Base-by-base conservation (phyloP, 1,140 invertebrate species). In the Belonocnema kinseyi region DNA sequence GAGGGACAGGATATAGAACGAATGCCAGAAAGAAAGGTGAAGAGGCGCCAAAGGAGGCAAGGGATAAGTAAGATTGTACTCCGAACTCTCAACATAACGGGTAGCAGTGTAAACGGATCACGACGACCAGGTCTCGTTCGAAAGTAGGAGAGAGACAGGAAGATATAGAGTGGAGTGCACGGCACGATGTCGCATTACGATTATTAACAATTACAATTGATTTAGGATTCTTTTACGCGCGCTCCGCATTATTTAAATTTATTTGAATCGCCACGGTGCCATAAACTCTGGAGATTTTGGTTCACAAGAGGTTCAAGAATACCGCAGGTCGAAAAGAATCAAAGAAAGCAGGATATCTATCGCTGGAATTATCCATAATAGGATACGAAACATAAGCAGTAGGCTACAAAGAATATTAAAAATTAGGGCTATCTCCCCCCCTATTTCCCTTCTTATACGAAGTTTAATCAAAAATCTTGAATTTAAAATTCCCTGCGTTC, bases 201-300 rank as follows among this genome's bases (percentile, higher is more conserved):
- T 89, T 89, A 88, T 89, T 88, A 88, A 88, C 85, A 88, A 87
- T 88, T 86, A 85, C 85, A 86, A 88, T 86, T 85, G 84, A 87
- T 88, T 88, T 86, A 84, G 82, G 80, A 83, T 85, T 83, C 85
- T 88, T 86, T 81, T 74, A 79, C 71, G 40, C 58, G 77, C 77
- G 74, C 82, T 56, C 72, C 75, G 82, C 79, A 86, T 84, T 87
- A 88, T 89, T 88, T 81, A 88, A 86, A 88, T 87, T 86, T 86
- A 89, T 88, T 88, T 77, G 86, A 87, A 88, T 88, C 61, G 40
- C 10, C 10, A 46, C 8, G 10, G 40, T 8, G 40, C 40, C 56
- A 78, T 73, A 70, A 79, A 16, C 61, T 66, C 26, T 33, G 50
- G 72, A 66, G 61, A 40, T 8, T 33, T 66, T n/a, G 26, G 40